Evolutionary conservation across 2,797 vertebrate species (phyloP).

Genomic region (Pelobates cultripes): DNA sequence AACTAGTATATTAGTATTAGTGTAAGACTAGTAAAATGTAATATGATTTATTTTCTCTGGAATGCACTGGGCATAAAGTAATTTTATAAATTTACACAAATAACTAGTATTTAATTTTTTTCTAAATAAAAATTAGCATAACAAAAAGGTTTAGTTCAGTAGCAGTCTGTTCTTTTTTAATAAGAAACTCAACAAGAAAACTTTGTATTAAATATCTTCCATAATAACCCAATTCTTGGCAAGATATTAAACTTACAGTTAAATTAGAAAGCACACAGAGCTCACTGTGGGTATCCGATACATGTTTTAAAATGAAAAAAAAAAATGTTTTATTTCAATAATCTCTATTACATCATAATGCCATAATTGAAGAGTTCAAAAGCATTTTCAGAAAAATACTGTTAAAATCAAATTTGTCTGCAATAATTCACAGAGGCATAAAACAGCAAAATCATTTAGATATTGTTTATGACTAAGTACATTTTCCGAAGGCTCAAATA

Average conservation of each 20-base stretch:
- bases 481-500: conserved; percentile 21
- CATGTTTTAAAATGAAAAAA: conserved; percentile 18
- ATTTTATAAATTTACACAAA: too few species aligned
- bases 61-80: too few species aligned
- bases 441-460: conserved; percentile 25
- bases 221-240: background rate
- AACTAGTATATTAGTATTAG: too few species aligned
- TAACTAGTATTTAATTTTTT: too few species aligned
- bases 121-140: too few species aligned
- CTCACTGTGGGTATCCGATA: conserved; percentile 37
- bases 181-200: conserved; percentile 2
- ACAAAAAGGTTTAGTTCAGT: too few species aligned
- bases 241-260: conserved; percentile 42
- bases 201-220: conserved; percentile 25
- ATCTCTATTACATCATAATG: conserved; percentile 15
- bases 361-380: conserved; percentile 20
- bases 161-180: too few species aligned
- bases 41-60: too few species aligned
- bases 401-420: conserved; percentile 41
- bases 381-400: conserved; percentile 19
- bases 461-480: background rate
- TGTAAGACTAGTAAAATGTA: too few species aligned
- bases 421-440: conserved; percentile 37
- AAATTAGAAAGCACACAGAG: conserved; percentile 20
- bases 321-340: conserved; percentile 33